These are phyloP conservation scores for Athalia rosae DNA, from an alignment of 2,888 invertebrate genomes.

Conservation along the genomic window DNA sequence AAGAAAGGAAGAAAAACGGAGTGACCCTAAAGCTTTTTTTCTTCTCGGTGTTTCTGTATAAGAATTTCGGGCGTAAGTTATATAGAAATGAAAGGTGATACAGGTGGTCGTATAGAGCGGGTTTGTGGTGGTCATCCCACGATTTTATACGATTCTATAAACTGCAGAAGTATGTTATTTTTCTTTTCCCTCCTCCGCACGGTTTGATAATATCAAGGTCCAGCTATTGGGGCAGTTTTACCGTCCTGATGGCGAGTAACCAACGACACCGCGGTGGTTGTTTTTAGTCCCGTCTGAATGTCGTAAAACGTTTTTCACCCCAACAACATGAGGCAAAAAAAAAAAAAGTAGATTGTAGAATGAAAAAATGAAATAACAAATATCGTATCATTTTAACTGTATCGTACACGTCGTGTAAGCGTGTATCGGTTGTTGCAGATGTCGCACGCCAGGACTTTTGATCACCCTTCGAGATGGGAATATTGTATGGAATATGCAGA, in stretches of 20 bases:
- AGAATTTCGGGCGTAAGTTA: not conserved
- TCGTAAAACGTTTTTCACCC: not conserved
- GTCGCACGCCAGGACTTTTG: too few species aligned
- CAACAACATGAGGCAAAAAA: not conserved
- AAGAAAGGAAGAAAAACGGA: too few species aligned
- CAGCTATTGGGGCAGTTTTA: conserved; percentile 2
- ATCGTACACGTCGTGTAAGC: not conserved
- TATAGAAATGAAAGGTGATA: conserved; percentile 3
- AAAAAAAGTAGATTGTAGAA: not conserved
- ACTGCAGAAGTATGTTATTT: not conserved
- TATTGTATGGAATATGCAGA: too few species aligned
- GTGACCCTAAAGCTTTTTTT: too few species aligned
- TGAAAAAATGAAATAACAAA: not conserved
- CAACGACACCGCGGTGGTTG: not conserved
- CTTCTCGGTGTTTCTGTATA: not conserved
- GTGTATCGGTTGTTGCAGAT: too few species aligned
- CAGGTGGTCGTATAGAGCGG: not conserved
- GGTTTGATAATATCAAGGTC: not conserved
- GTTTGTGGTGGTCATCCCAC: too few species aligned
- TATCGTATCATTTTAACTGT: not conserved
- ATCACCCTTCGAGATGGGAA: too few species aligned
- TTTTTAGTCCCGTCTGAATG: conserved; percentile 16
- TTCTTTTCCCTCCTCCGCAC: too few species aligned
- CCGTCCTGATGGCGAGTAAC: not conserved
- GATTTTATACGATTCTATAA: conserved; percentile 29